phyloP scores from a whole-genome alignment of 2,888 invertebrate genomes.

The Himalopsyche tibetana region DNA sequence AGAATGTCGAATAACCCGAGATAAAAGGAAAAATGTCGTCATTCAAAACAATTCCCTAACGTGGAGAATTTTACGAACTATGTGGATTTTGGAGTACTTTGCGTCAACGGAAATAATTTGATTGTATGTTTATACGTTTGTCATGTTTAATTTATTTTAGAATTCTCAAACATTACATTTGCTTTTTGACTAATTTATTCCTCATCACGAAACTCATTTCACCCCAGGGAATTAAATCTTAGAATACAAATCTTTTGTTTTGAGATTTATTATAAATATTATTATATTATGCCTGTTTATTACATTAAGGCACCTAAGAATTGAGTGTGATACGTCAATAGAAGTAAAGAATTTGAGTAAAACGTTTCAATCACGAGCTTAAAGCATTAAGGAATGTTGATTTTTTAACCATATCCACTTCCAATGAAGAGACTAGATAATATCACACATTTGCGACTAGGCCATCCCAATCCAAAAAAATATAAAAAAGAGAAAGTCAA shows the following conservation, averaged over 20 bases:
- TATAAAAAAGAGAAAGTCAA: too few relatives aligned
- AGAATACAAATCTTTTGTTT: conserved; percentile 7
- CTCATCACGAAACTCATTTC: conserved; percentile 52
- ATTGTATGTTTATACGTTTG: conserved; percentile 29
- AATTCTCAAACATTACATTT: conserved; percentile 58
- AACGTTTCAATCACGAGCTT: too few relatives aligned
- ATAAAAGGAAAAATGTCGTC: conserved; percentile 4
- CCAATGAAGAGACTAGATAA: too few relatives aligned
- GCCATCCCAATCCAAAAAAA: too few relatives aligned
- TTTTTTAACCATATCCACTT: too few relatives aligned
- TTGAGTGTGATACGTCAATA: background rate
- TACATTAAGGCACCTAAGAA: background rate
- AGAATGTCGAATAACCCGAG: background rate
- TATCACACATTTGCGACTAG: too few relatives aligned
- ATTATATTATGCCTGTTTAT: background rate
- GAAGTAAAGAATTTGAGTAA: too few relatives aligned
- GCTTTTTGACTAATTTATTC: conserved; percentile 61
- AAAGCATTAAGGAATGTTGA: too few relatives aligned
- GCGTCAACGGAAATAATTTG: conserved; percentile 35
- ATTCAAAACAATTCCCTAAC: background rate
- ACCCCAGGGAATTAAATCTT: conserved; percentile 47
- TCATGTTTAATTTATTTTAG: conserved; percentile 50
- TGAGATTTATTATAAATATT: conserved; percentile 18
- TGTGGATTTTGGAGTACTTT: background rate
- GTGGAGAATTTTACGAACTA: conserved; percentile 49